Evolutionary conservation across 1,140 invertebrate genomes (phyloP), one percentile per base, ranked within the genome.

Genomic region (Daktulosphaira vitifoliae): DNA sequence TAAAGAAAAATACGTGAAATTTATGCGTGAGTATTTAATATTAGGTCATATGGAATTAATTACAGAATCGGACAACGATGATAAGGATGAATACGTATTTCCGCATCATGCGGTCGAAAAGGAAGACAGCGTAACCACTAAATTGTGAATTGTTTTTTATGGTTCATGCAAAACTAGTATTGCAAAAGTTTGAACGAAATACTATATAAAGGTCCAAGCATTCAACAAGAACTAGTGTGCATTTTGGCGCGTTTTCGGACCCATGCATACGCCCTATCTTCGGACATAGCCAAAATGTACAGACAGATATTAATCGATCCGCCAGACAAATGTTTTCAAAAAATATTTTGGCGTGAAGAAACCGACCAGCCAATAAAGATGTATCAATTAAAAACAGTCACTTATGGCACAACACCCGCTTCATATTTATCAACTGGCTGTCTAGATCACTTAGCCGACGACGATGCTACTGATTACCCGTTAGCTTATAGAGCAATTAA

Each of bases 251-350:
- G 69, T 39, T 75, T 75, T 68, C 38, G 73, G 44, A 66, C 23
- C 9, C 68, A 73, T 66, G 8, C 46, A 42, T 69, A 69, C 46
- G 74, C 72, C 3, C 51, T 74, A 13, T 71, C 68, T 11, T 72
- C 70, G 7, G 76, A 77, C 65, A 73, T 77, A 9, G 66, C 68
- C 15, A 76, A 78, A 69, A 76, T 76, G 73, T 75, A 73, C 64
- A 65, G 72, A 9, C 71, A 74, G 53, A 66, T 76, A 20, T 51
- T 16, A 29, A 37, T 73, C 6, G 39, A 69, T 0, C 11, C 52
- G 26, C 39, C 66, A 29, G 33, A 67, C 37, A 16, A 64, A 3
- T 44, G 42, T 23, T 65, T 48, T 49, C 62, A 70, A 56, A 20
- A 68, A 42, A 70, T 69, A 26, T 23, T 74, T 1, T 74, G 72